Conservation (phyloP, 2,888 invertebrate genomes). For the Asteroscopus sphinx region DNA sequence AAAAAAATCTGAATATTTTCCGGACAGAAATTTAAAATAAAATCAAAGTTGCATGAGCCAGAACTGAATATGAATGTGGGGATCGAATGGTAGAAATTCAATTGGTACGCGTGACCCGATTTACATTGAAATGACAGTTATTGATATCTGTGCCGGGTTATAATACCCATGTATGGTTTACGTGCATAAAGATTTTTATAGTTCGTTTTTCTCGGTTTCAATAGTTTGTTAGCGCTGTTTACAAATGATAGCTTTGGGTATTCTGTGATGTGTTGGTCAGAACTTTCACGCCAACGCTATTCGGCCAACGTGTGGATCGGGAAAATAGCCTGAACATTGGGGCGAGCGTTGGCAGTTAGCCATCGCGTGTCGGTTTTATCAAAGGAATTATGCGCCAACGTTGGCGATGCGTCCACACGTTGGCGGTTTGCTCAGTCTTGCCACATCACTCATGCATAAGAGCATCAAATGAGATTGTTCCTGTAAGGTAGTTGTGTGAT, state of each 20-base stretch:
- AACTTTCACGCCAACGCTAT: too few species aligned
- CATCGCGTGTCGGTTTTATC: too few species aligned
- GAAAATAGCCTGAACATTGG: too few species aligned
- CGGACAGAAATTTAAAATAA: slow-evolving; percentile 29
- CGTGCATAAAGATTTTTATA: slow-evolving; percentile 14
- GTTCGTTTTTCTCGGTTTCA: not conserved
- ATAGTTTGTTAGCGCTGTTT: not conserved
- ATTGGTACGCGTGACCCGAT: slow-evolving; percentile 42
- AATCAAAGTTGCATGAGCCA: slow-evolving; percentile 29
- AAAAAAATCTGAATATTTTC: slow-evolving; percentile 45
- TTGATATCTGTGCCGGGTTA: slow-evolving; percentile 34
- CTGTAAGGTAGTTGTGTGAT: too few species aligned
- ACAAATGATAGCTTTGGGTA: not conserved
- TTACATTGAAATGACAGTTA: slow-evolving; percentile 52
- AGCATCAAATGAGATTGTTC: too few species aligned
- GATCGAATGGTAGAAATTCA: slow-evolving; percentile 43
- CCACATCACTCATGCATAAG: too few species aligned
- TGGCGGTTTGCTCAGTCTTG: too few species aligned
- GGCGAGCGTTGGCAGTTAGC: too few species aligned
- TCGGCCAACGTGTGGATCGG: too few species aligned
- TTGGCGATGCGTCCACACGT: too few species aligned
- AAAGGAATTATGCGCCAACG: too few species aligned
- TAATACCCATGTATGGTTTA: slow-evolving; percentile 9
- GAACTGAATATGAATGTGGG: slow-evolving; percentile 44
- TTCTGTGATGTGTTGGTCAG: too few species aligned